Conservation (phyloP, 92 coral and sea anemone species). For the Zoanthus sansibaricus region DNA sequence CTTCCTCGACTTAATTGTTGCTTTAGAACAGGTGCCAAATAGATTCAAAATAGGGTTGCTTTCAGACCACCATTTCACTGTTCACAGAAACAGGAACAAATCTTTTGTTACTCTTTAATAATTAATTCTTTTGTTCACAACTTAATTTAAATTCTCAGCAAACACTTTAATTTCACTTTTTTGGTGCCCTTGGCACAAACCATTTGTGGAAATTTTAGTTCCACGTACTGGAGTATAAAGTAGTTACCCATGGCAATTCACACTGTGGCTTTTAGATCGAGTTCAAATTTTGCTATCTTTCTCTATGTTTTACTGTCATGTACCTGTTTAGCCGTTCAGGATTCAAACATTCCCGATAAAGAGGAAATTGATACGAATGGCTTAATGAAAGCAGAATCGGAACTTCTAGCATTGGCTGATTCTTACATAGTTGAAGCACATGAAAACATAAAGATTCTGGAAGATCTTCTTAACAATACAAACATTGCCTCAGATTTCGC, state of each 20-base stretch:
- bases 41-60: neutral
- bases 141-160: neutral
- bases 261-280: neutral
- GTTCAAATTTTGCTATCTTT: neutral
- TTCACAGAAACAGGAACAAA: neutral
- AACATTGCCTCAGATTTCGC: constrained; percentile 12
- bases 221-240: neutral
- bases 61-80: constrained; percentile 28
- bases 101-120: constrained; percentile 28
- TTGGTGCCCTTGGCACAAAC: neutral
- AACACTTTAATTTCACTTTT: no score
- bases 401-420: constrained; percentile 6
- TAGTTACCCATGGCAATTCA: constrained; percentile 3
- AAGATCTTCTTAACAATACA: constrained; percentile 33
- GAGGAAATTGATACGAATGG: neutral
- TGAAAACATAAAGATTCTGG: constrained; percentile 32
- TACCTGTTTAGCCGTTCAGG: neutral
- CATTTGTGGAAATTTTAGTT: neutral
- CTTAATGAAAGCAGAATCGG: constrained; percentile 1
- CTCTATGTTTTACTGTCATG: constrained; percentile 2
- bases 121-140: constrained; percentile 26
- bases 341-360: neutral
- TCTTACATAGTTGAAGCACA: constrained; percentile 38
- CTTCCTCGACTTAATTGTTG: neutral
- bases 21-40: constrained; percentile 9